Evolutionary conservation across 1,140 invertebrate genomes (phyloP), one percentile per base, ranked within the genome.

Genomic region (Adoxophyes honmai): DNA sequence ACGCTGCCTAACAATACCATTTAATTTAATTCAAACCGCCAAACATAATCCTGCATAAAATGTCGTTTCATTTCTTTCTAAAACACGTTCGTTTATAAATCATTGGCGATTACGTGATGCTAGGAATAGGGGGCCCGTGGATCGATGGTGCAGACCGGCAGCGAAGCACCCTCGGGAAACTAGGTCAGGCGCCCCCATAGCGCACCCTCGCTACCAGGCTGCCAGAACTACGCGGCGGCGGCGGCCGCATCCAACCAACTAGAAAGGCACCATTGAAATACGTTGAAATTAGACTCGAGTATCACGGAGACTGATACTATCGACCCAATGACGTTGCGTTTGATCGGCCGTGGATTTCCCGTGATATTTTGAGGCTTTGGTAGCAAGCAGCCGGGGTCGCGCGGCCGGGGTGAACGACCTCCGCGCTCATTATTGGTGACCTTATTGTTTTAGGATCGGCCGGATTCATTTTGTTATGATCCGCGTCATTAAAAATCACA

Each of bases 171-270:
- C 72, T 70, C 59, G 55, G 54, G 64, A 78, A 79, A 77, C 56
- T 81, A 75, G 78, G 78, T 81, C 78, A 81, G 66, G 62, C 59
- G 70, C 69, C 78, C 74, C 78, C 75, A 70, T 73, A 60, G 37
- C 60, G 66, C 67, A 57, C 60, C 60, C 55, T 72, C 62, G 65
- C 57, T 77, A 76, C 75, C 68, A 82, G 75, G 77, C 68, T 59
- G 64, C 57, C 62, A 80, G 77, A 58, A 60, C 60, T 59, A 35
- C 51, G 56, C 39, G 69, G n/a, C n/a, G n/a, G n/a, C n/a, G 62
- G 67, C 66, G 68, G 39, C 67, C 66, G 51, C 58, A 68, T 64
- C 64, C 59, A 67, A 62, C 63, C 35, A 51, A 61, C 56, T 56
- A 54, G 51, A n/a, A 48, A n/a, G 42, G 6, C 21, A 28, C 2